Base-by-base conservation (phyloP, 2,797 vertebrate genomes). In the Meda fulgida region DNA sequence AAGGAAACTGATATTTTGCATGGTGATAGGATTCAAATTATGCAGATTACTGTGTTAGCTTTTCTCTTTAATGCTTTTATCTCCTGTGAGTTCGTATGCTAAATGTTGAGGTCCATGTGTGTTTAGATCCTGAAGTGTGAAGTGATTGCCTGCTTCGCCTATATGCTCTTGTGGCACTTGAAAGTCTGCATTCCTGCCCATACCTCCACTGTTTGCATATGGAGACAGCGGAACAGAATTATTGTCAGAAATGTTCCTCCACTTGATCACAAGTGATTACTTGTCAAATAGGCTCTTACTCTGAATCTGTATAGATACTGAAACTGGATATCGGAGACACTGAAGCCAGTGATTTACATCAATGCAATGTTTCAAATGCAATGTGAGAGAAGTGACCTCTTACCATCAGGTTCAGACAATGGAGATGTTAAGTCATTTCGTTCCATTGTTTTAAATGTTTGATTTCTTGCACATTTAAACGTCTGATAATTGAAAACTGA, bases 391-490 rank as follows among this genome's bases (percentile, higher is more conserved):
- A 63, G 48, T 31, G 21, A 75, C 63, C 67, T n/a, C 21, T 72
- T 63, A 19, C 7, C 19, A 18, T 79, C 7, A 3, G 5, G 26
- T 18, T 29, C 21, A 81, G 18, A 18, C 51, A 31, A 1, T 46
- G 11, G 26, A 14, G 19, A 43, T 78, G 26, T 19, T n/a, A 40
- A 21, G 70, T 63, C 9, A 29, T 66, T 83, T 76, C 29, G 46
- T 77, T 67, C 7, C 46, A 51, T 72, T 83, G 51, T 78, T 65
- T 51, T 58, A 65, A 43, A 29, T 46, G 58, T 65, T 72, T 46
- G 23, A 51, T 73, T 55, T 78, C 29, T 78, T 78, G 36, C 7
- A 16, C 14, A 78, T 46, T 26, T 78, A 36, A 71, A 38, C 31
- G n/a, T 46, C 31, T 26, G 38, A 34, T 63, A 29, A 81, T 65